Conservation (phyloP, 53 echinoderm and acorn worm species). For the Luidia sarsii region DNA sequence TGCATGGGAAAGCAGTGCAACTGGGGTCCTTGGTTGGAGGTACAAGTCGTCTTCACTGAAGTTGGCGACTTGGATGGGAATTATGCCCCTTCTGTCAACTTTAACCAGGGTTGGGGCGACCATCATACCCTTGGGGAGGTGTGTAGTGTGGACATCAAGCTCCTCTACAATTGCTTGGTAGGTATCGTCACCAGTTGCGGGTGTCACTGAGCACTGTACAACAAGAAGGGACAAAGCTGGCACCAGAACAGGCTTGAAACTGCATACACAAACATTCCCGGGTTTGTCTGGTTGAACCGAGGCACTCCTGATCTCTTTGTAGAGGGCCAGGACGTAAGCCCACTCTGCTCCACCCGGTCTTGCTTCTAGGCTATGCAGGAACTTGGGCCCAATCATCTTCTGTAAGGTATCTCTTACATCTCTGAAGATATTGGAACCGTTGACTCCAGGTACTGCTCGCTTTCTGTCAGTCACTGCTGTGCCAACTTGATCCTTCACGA, state of each 20-base stretch:
- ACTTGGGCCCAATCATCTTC: not conserved
- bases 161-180: conserved; percentile 33
- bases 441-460: conserved; percentile 51
- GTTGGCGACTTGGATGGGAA: conserved; percentile 57
- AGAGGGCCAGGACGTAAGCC: conserved; percentile 50
- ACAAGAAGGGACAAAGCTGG: conserved; percentile 47
- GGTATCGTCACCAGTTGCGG: not conserved
- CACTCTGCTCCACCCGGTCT: conserved; percentile 12
- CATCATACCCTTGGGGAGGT: conserved; percentile 38
- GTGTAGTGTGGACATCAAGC: not conserved
- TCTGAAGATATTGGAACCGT: conserved; percentile 72
- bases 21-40: conserved; percentile 49
- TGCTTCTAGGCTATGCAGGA: not conserved
- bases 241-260: conserved; percentile 30
- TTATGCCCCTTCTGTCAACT: conserved; percentile 22
- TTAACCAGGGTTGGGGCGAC: conserved; percentile 29
- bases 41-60: conserved; percentile 55
- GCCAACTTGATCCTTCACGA: conserved; percentile 64
- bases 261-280: conserved; percentile 27
- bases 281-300: not conserved
- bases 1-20: conserved; percentile 9
- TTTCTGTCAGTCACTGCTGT: conserved; percentile 50
- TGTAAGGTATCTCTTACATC: conserved; percentile 47
- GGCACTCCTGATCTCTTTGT: conserved; percentile 26
- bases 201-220: conserved; percentile 36